These are phyloP conservation scores for Trichechus manatus DNA, from an alignment of 2,113 vertebrate species.

Conservation along the genomic window DNA sequence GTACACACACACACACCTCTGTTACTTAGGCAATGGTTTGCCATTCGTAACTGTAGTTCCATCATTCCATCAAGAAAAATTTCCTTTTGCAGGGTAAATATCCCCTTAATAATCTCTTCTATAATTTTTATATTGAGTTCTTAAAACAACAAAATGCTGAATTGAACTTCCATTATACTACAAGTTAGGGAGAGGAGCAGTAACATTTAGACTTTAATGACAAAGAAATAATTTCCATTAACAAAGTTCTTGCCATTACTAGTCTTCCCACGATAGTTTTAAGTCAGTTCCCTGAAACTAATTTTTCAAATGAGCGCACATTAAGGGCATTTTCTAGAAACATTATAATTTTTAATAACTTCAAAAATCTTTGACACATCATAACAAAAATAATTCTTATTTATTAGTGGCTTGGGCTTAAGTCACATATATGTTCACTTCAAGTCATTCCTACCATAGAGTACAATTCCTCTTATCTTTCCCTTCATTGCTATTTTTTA, in stretches of 20 bases:
- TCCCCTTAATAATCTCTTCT: background rate
- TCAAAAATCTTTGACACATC: conserved; percentile 20
- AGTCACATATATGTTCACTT: background rate
- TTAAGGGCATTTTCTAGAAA: conserved; percentile 52
- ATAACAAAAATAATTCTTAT: conserved; percentile 17
- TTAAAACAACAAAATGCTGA: background rate
- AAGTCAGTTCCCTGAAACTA: conserved; percentile 58
- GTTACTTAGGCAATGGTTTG: background rate
- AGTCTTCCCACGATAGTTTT: conserved; percentile 10
- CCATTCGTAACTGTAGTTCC: background rate
- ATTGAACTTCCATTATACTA: background rate
- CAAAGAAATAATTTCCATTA: background rate
- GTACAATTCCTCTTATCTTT: background rate
- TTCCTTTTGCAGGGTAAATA: background rate
- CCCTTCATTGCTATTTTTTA: background rate
- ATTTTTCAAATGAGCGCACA: conserved; percentile 43
- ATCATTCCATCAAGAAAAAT: background rate
- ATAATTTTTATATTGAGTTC: background rate
- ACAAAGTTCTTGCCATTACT: background rate
- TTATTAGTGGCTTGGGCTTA: background rate
- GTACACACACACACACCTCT: background rate
- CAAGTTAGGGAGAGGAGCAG: background rate
- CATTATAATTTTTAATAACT: conserved; percentile 28
- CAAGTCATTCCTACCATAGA: conserved; percentile 29
- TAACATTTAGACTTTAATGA: background rate